Evolutionary conservation across 2,888 invertebrate species (phyloP).

Genomic region (Spilarctia lutea): DNA sequence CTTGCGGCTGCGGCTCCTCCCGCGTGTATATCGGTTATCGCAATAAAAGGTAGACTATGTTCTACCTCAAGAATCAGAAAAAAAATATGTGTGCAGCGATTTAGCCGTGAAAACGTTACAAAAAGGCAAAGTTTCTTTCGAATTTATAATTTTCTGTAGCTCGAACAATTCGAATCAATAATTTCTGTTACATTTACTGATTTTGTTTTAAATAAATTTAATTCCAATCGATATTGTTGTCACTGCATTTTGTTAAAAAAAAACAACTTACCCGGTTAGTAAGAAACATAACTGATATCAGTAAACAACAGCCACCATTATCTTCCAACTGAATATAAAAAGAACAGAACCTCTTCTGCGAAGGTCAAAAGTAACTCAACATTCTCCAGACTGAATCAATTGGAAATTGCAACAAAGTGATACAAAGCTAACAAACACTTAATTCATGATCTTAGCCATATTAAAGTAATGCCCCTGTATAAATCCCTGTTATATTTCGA

Average conservation of each 20-base stretch:
- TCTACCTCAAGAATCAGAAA: no score
- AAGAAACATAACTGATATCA: not conserved
- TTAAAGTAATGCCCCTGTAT: conserved; percentile 55
- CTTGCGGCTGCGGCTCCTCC: no score
- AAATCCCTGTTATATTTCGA: conserved; percentile 71
- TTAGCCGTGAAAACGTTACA: no score
- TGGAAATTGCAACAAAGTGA: conserved; percentile 54
- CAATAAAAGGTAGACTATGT: no score
- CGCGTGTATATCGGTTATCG: no score
- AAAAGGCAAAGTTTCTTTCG: no score
- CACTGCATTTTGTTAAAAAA: not conserved
- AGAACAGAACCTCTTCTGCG: not conserved
- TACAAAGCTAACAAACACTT: conserved; percentile 53
- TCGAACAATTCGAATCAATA: no score
- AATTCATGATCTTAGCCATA: conserved; percentile 45
- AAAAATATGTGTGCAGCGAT: no score
- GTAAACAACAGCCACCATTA: not conserved
- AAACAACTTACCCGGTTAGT: not conserved
- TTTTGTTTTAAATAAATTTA: no score
- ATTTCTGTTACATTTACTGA: no score
- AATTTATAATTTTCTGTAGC: no score
- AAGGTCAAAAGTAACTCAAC: conserved; percentile 18
- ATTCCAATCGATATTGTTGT: not conserved
- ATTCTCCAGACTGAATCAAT: conserved; percentile 48
- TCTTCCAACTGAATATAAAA: not conserved